Conservation (phyloP, 2,797 vertebrate genomes). For the Arremon brunneinucha region DNA sequence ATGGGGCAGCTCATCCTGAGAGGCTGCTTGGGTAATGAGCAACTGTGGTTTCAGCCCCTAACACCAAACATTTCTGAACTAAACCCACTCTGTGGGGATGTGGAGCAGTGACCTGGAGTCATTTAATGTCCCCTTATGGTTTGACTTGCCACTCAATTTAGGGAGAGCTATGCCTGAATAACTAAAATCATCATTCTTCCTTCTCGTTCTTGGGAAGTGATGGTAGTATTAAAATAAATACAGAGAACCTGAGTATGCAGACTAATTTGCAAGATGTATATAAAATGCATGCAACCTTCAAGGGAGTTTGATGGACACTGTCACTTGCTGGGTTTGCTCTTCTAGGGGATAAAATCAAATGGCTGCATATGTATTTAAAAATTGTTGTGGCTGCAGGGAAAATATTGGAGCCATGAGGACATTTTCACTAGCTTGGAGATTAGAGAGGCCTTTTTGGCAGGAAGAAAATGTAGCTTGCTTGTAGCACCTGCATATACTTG, state of each 20-base stretch:
- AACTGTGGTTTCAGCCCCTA: neutral
- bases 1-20: fast-evolving
- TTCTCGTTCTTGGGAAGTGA: neutral
- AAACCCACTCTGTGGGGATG: neutral
- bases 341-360: neutral
- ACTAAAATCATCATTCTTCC: neutral
- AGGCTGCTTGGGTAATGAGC: neutral
- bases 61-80: neutral
- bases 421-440: neutral
- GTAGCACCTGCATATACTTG: constrained; percentile 47
- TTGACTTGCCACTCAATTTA: neutral
- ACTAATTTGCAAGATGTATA: neutral
- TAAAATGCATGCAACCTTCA: neutral
- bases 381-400: neutral
- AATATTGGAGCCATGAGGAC: constrained; percentile 28
- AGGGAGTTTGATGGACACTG: neutral
- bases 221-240: neutral
- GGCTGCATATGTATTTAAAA: neutral
- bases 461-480: neutral
- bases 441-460: constrained; percentile 7
- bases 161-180: neutral
- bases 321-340: neutral
- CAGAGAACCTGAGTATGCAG: neutral
- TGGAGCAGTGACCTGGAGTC: neutral
- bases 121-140: neutral